Evolutionary conservation across 2,797 vertebrate genomes (phyloP).

Genomic region (Acrocephalus scirpaceus): DNA sequence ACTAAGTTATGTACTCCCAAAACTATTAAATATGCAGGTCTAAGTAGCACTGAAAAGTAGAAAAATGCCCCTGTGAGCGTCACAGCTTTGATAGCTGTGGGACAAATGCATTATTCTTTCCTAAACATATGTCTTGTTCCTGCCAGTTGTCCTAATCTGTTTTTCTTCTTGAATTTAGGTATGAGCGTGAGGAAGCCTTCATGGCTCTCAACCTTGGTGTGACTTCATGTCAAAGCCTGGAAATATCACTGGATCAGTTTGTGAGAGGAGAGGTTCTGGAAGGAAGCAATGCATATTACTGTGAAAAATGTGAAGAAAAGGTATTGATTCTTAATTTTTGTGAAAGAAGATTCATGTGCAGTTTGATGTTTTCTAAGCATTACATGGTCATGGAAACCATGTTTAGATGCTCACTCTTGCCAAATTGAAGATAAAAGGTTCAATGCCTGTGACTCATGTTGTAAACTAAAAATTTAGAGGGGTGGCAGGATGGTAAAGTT

Average conservation of each 20-base stretch:
- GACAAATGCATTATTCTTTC: not conserved
- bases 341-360: not conserved
- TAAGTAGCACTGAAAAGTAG: not conserved
- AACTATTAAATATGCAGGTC: not conserved
- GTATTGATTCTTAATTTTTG: conserved; percentile 66
- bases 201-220: conserved; percentile 98
- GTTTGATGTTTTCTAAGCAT: not conserved
- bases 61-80: not conserved
- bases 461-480: not conserved
- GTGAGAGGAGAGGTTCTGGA: conserved; percentile 97
- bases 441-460: not conserved
- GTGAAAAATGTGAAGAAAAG: conserved; percentile 99
- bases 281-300: conserved; percentile 98
- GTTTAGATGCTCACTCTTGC: not conserved
- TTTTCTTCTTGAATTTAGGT: conserved; percentile 75
- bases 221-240: conserved; percentile 96
- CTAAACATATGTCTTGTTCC: not conserved
- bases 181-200: conserved; percentile 97
- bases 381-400: not conserved
- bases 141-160: not conserved
- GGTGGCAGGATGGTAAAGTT: not conserved
- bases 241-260: conserved; percentile 98
- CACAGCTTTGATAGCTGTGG: not conserved
- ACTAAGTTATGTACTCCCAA: not conserved
- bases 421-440: not conserved